These are phyloP conservation scores for Epinephelus coioides DNA, from an alignment of 2,797 vertebrate genomes.

Conservation along the genomic window DNA sequence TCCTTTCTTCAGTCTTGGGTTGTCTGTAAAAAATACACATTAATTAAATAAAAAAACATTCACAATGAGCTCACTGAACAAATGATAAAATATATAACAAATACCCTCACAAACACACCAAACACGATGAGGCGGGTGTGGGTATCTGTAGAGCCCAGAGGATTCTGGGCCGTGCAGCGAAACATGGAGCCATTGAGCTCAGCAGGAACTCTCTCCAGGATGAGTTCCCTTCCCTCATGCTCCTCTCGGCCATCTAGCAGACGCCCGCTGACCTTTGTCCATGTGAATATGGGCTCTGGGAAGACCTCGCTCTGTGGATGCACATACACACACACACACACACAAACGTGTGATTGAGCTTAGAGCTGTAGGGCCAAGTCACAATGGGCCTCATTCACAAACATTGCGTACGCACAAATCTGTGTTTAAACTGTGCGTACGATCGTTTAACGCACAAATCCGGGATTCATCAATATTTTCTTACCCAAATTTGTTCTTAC, in stretches of 20 bases:
- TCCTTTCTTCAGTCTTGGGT: slow-evolving; percentile 83
- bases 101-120: slow-evolving; percentile 75
- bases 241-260: slow-evolving; percentile 91
- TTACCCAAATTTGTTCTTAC: no score
- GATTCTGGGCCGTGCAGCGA: slow-evolving; percentile 95
- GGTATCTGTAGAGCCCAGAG: slow-evolving; percentile 93
- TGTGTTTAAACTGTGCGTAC: no score
- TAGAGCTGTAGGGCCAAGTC: no score
- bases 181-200: slow-evolving; percentile 97
- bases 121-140: slow-evolving; percentile 95
- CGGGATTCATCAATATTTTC: no score
- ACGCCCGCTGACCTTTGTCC: slow-evolving; percentile 92
- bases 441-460: no score
- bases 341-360: not conserved
- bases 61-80: not conserved
- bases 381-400: no score
- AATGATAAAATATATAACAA: not conserved
- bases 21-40: slow-evolving; percentile 73
- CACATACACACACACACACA: not conserved
- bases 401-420: no score
- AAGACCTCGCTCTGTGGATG: slow-evolving; percentile 91
- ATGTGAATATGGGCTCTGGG: slow-evolving; percentile 95
- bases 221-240: slow-evolving; percentile 89
- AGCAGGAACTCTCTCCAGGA: slow-evolving; percentile 92
- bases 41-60: slow-evolving; percentile 7